phyloP scores from a whole-genome alignment of 2,113 vertebrate species.

The Melanerpes aurifrons region DNA sequence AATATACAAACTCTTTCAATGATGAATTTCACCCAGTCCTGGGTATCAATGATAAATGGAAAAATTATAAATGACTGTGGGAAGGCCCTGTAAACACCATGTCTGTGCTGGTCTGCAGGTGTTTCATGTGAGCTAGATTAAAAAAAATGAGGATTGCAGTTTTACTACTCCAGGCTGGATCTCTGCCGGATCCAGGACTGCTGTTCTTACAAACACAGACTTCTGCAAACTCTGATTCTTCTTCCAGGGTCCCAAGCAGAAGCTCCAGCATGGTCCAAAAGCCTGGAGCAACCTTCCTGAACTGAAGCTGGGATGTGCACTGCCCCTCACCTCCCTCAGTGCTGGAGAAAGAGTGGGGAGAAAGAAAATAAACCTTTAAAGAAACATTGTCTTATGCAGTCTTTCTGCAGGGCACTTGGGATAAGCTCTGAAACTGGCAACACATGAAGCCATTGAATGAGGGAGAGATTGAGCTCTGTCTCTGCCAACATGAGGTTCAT shows the following conservation, averaged over 20 bases:
- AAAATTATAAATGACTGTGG: neutral
- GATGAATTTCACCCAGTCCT: neutral
- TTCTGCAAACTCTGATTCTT: neutral
- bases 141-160: neutral
- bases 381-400: neutral
- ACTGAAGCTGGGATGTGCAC: neutral
- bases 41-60: neutral
- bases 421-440: neutral
- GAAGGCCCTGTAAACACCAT: neutral
- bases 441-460: fast-evolving
- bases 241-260: neutral
- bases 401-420: fast-evolving
- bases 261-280: neutral
- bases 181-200: neutral
- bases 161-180: neutral
- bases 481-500: neutral
- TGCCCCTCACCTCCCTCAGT: neutral
- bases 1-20: neutral
- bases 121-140: neutral
- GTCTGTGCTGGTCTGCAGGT: neutral
- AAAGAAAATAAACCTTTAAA: neutral
- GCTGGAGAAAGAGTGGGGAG: neutral
- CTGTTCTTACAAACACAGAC: neutral
- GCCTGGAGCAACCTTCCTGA: neutral
- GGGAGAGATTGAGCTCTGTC: neutral